Evolutionary conservation across 2,113 vertebrate species (phyloP), one percentile per base, ranked within the genome.

Genomic region (Cryptotis parvus): DNA sequence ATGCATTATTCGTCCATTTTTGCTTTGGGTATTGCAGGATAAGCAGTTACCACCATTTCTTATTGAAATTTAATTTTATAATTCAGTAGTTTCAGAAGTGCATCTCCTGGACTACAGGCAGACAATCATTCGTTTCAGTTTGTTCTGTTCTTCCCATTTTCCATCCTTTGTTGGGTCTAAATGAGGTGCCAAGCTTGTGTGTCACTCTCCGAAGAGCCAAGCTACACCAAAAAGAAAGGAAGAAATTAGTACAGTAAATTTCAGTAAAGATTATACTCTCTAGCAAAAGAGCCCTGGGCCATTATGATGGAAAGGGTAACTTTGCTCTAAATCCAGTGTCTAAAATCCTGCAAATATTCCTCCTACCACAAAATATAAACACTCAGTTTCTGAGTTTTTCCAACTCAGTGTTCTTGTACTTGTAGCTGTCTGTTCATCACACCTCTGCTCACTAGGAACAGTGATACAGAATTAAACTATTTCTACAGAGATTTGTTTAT

Each of bases 401-500:
- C 79, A 86, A n/a, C 24, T 83, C 68, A 70, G 33, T 9, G 6
- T 52, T 73, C 26, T 18, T 77, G 2, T 35, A 49, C 78, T 89
- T 86, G 73, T 27, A 61, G 39, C 35, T 31, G 1, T 33, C 41
- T 75, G 78, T 92, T 87, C 49, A 87, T 86, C 63, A 41, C 49
- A 35, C 58, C 0, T 87, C 39, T 81, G 41, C 26, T 80, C 52
- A 39, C 72, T 65, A 69, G 69, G 31, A 76, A 7, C 12, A 49
- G 27, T 63, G 69, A 61, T 63, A 39, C 7, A 58, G 76, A 93
- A 63, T 4, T 76, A 35, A 95, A 80, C 74, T 68, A 63, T 84
- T 92, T 78, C 68, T 69, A 3, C 75, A 52, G 26, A 91, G 45
- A 93, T 27, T 45, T 89, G 90, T 94, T 95, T 90, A 93, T 88